phyloP scores from a whole-genome alignment of 2,113 vertebrate genomes.

The Noctilio leporinus region DNA sequence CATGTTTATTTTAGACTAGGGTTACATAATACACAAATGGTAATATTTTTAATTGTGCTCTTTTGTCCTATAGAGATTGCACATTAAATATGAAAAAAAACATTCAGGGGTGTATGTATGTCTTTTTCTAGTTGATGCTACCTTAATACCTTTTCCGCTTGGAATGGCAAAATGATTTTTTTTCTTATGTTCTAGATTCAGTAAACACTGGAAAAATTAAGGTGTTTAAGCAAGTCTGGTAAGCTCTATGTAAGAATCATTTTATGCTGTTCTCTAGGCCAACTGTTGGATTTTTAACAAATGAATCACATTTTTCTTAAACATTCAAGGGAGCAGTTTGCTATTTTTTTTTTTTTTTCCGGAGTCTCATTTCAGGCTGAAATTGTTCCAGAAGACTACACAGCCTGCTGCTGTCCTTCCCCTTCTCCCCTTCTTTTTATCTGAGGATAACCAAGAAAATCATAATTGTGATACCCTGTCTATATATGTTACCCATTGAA shows the following conservation, averaged over 20 bases:
- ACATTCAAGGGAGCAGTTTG: constrained; percentile 32
- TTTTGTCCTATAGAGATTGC: constrained; percentile 6
- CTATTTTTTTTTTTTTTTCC: background rate
- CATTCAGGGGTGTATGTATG: background rate
- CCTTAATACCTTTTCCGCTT: background rate
- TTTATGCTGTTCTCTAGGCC: background rate
- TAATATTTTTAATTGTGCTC: constrained; percentile 31
- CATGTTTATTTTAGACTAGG: background rate
- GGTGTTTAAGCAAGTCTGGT: constrained; percentile 1
- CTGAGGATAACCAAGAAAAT: background rate
- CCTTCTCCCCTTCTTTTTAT: background rate
- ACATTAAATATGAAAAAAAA: background rate
- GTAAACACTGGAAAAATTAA: constrained; percentile 23
- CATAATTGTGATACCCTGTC: background rate
- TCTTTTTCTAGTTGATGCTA: background rate
- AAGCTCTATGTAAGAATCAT: background rate
- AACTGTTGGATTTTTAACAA: constrained; percentile 49
- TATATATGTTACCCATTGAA: background rate
- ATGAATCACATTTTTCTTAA: constrained; percentile 41
- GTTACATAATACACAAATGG: constrained; percentile 59
- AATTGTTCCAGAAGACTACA: constrained; percentile 32
- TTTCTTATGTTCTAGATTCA: constrained; percentile 1
- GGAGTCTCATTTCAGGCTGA: constrained; percentile 31
- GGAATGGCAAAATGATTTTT: background rate
- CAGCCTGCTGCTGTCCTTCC: background rate